Conservation (phyloP, 2,113 vertebrate species). For the Philantomba maxwellii region DNA sequence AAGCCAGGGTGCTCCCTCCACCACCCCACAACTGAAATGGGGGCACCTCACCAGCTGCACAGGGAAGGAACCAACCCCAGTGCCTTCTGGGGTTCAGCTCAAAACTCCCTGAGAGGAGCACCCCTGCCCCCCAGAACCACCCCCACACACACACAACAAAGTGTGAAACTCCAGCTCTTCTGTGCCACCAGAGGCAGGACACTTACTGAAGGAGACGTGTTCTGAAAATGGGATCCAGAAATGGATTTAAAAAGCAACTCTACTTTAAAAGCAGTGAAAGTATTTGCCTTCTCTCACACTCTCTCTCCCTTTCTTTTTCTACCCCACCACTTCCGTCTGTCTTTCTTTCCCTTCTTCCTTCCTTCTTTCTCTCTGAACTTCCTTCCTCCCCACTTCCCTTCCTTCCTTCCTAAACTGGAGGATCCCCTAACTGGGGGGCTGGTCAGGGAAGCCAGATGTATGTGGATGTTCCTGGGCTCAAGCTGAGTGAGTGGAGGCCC, state of each 20-base stretch:
- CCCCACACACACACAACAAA: neutral
- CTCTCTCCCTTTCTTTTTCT: neutral
- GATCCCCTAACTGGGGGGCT: neutral
- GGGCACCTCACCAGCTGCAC: neutral
- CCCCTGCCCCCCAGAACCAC: neutral
- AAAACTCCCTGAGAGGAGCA: neutral
- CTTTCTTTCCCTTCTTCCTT: neutral
- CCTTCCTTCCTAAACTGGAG: neutral
- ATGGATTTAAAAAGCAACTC: neutral
- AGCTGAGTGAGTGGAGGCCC: neutral
- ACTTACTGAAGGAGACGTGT: neutral
- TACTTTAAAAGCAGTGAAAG: neutral
- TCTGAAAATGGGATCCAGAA: neutral
- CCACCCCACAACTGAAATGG: fast-evolving
- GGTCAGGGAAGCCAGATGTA: neutral
- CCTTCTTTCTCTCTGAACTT: neutral
- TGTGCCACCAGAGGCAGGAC: neutral
- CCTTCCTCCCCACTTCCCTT: neutral
- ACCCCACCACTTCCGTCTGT: too few relatives aligned
- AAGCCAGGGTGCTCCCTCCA: neutral
- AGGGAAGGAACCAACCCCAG: neutral
- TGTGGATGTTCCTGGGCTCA: neutral
- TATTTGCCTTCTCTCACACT: neutral
- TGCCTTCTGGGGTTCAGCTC: neutral
- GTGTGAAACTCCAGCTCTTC: neutral